Base-by-base conservation (phyloP, 2,888 invertebrate species). In the Chromoteleia sp. region DNA sequence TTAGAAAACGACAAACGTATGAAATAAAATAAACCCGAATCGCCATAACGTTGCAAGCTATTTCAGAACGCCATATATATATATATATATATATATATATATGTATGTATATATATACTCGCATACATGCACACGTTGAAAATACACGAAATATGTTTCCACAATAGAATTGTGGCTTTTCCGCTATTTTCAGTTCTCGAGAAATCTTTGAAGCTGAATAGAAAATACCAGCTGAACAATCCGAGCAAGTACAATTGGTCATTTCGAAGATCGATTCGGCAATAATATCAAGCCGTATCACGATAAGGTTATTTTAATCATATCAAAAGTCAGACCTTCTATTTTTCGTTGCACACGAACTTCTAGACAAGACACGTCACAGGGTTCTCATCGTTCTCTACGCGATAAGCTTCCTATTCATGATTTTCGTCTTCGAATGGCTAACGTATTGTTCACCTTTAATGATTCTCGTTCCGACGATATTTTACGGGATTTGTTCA, bases 391-490 rank as follows among this genome's bases (percentile, higher is more conserved):
- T 41, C 68, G 39, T 56, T 36, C 29, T 41, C 36, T 58, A 12
- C 4, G 45, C 36, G 68, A 70, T 70, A 70, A 70, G 68, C 68
- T 36, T n/a, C 2, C 45, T 54, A 58, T 68, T 68, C 68, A 58
- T 36, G 36, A 36, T 45, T 29, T 56, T 33, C 43, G 68, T n/a
- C 43, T 70, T 70, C 15, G 58, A 70, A 68, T 54, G 67, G 43
- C 54, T 43, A 19, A 58, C 30, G 33, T 10, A 70, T 70, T 70
- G 68, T 70, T 56, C 56, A 56, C 14, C 15, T 45, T 33, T 54
- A 70, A 70, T 70, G 68, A 70, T 19, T 33, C 68, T 43, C 30
- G 21, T 41, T 29, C 12, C 7, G 52, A 6, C 45, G 33, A 45
- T 19, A 25, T 43, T 58, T 70, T 70, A 36, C 45, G 19, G 33